Percentiles rank a stretch among this genome's conserved stretches.
phyloP scores from a whole-genome alignment of 2,888 invertebrate species.

The Argyresthia albistria region DNA sequence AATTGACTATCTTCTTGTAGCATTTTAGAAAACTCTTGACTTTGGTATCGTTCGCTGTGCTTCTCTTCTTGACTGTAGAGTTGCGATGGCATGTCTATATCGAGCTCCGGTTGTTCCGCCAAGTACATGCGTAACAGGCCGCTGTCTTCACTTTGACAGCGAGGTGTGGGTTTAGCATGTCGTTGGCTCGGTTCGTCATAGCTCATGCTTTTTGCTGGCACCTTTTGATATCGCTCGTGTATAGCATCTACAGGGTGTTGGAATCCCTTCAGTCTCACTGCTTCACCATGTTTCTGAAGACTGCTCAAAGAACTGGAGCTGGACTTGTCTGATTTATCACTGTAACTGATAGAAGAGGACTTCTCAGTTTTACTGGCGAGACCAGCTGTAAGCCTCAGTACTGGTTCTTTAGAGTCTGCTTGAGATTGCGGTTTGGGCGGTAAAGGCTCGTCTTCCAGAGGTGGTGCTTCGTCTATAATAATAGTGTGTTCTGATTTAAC shows the following conservation, averaged over 20 bases:
- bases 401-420: conserved; percentile 34
- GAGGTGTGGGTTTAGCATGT: conserved; percentile 60
- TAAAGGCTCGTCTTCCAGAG: conserved; percentile 28
- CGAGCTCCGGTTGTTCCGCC: conserved; percentile 62
- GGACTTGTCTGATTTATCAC: conserved; percentile 65
- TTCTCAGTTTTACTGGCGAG: conserved; percentile 49
- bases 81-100: conserved; percentile 69
- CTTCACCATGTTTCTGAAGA: conserved; percentile 57
- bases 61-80: conserved; percentile 76
- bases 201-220: conserved; percentile 61
- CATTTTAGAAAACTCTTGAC: conserved; percentile 74
- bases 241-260: conserved; percentile 31
- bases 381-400: conserved; percentile 40
- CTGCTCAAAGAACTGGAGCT: conserved; percentile 67
- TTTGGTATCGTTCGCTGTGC: conserved; percentile 75
- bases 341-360: conserved; percentile 66
- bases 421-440: conserved; percentile 28
- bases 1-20: conserved; percentile 57
- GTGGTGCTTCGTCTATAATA: conserved; percentile 40
- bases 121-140: conserved; percentile 48
- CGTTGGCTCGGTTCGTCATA: conserved; percentile 59
- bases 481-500: conserved; percentile 63
- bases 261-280: conserved; percentile 41
- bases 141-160: conserved; percentile 75
- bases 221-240: conserved; percentile 49